These are phyloP conservation scores for Pseudopleuronectes americanus DNA, from an alignment of 2,797 vertebrate species.

Conservation along the genomic window DNA sequence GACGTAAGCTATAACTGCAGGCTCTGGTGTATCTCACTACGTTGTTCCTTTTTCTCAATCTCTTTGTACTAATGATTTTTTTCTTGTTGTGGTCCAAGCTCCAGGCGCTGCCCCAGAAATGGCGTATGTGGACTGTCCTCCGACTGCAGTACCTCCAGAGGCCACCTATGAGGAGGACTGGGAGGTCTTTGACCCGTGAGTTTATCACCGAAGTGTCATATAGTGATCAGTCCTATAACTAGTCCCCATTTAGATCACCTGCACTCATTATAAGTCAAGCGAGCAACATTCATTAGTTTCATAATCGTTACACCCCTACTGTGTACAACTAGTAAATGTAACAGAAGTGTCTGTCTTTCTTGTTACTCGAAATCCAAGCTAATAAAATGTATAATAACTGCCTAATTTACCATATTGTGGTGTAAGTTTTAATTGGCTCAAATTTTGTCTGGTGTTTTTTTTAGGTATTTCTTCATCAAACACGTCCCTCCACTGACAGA, in stretches of 20 bases:
- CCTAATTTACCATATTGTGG: not conserved
- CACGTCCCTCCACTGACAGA: conserved; percentile 97
- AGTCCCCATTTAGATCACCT: not conserved
- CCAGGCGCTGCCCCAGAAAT: conserved; percentile 91
- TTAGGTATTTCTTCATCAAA: conserved; percentile 99
- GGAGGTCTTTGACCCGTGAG: conserved; percentile 99
- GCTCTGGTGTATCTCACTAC: not conserved
- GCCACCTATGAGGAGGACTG: conserved; percentile 98
- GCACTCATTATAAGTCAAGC: too few relatives aligned
- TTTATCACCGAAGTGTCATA: conserved; percentile 41
- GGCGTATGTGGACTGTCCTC: conserved; percentile 86
- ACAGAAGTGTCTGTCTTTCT: not conserved
- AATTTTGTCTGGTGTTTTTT: conserved; percentile 17
- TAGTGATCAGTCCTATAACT: not conserved
- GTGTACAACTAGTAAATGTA: too few relatives aligned
- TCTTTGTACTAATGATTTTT: not conserved
- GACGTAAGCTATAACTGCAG: not conserved
- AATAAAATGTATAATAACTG: not conserved
- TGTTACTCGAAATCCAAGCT: not conserved
- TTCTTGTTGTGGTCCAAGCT: conserved; percentile 76
- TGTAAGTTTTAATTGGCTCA: not conserved
- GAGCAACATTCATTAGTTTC: too few relatives aligned
- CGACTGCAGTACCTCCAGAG: conserved; percentile 89
- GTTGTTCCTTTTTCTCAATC: not conserved
- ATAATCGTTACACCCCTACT: too few relatives aligned